Evolutionary conservation across 2,888 invertebrate species (phyloP), one percentile per base, ranked within the genome.

Genomic region (Nipponacmea schrenckii): DNA sequence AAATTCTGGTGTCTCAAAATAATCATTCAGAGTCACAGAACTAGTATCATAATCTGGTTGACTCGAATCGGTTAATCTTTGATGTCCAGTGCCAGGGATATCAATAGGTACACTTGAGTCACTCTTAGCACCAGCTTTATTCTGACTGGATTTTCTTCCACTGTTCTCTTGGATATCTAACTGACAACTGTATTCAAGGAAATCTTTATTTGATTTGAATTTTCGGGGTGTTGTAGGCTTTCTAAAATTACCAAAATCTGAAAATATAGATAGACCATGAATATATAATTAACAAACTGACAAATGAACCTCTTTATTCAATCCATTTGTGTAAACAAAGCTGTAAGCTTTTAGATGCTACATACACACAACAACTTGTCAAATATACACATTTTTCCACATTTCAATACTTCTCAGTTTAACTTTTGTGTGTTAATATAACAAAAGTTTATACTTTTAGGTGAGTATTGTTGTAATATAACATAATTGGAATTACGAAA

Each of bases 151-250:
- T 12, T 56, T 20, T 12, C 56, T 20, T 24, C 24, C 56, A 24
- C 20, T 24, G 56, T 24, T 56, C 12, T 56, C 24, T 56, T 56
- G 20, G 56, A 8, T 56, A 56, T 56, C 56, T 56, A 24, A 24
- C 14, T 56, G 20, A 24, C 56, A 24, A 56, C 56, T 56, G 56
- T 24, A 56, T 56, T 56, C 56, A 56, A 56, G 10, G 20, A 56
- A 56, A 56, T 56, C 56, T 56, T 56, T 56, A 56, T 56, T 56
- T 14, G 56, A 56, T 24, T 20, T 24, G 24, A 56, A 56, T 56
- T 56, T 56, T 3, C 56, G 56, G 10, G 56, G 56, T 24, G 56
- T 56, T 12, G 56, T 8, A 56, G 56, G 56, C 14, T 56, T 56
- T 24, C 20, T 56, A 24, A 56, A 56, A 56, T 56, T 24, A 39